Evolutionary conservation across 2,113 vertebrate species (phyloP).

Genomic region (Melanerpes formicivorus): DNA sequence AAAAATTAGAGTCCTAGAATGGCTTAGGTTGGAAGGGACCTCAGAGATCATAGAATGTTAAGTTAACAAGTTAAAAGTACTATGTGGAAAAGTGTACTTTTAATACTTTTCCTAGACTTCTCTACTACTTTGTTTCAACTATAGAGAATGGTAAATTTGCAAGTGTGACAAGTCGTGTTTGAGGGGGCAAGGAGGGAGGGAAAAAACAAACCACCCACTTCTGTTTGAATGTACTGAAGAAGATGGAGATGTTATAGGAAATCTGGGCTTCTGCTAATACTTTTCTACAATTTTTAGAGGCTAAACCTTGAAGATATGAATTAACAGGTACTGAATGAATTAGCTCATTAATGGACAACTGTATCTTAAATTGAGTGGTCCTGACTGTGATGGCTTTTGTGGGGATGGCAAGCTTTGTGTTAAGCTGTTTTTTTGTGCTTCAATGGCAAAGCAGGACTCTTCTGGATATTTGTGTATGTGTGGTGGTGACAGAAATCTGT

Average conservation of each 20-base stretch:
- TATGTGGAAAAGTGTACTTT: background rate
- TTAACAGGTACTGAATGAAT: background rate
- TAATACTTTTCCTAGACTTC: background rate
- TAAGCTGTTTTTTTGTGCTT: background rate
- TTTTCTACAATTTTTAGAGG: background rate
- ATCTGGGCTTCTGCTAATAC: background rate
- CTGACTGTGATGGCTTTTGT: background rate
- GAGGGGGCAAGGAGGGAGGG: rapidly evolving
- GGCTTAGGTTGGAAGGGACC: too few species aligned
- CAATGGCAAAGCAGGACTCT: background rate
- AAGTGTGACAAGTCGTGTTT: background rate
- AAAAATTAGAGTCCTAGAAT: too few species aligned
- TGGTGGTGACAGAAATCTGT: background rate
- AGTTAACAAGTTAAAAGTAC: background rate
- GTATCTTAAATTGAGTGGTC: background rate
- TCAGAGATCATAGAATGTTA: too few species aligned
- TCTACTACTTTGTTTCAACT: background rate
- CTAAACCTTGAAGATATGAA: background rate
- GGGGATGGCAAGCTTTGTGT: rapidly evolving
- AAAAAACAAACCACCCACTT: background rate
- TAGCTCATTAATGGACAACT: background rate
- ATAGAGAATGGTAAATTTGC: rapidly evolving
- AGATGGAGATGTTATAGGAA: background rate
- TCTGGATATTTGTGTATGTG: background rate
- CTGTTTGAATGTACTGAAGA: background rate